A percentile compares a stretch with the other conserved stretches of the same genome.
Conservation (phyloP, 2,888 invertebrate species). For the Pterostichus niger region DNA sequence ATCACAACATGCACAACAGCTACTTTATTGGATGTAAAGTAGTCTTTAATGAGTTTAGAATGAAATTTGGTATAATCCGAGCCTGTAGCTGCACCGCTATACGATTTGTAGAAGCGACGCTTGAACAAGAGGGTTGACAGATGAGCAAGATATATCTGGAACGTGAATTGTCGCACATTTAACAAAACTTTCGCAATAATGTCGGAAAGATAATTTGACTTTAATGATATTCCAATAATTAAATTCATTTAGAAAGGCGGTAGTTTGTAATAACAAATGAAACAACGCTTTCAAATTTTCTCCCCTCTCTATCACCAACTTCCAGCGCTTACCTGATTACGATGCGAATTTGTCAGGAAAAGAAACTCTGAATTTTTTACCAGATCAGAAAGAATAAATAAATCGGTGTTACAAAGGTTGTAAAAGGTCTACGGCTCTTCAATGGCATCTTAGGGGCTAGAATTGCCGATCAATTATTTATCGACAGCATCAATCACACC, state of each 20-base stretch:
- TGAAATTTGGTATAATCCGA: neutral
- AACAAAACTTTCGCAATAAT: slow-evolving; percentile 64
- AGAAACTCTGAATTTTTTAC: slow-evolving; percentile 26
- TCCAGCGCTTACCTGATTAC: slow-evolving; percentile 9
- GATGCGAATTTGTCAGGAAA: slow-evolving; percentile 30
- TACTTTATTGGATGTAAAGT: too few species aligned
- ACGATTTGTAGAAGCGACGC: slow-evolving; percentile 47
- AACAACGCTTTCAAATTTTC: slow-evolving; percentile 22
- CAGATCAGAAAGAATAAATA: slow-evolving; percentile 45
- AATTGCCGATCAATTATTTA: slow-evolving; percentile 61
- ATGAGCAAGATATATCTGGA: slow-evolving; percentile 58
- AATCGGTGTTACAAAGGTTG: slow-evolving; percentile 36
- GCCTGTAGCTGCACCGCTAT: slow-evolving; percentile 3
- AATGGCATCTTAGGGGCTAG: slow-evolving; percentile 34
- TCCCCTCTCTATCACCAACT: neutral
- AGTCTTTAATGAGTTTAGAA: too few species aligned
- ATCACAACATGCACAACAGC: too few species aligned
- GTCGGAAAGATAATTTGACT: slow-evolving; percentile 57
- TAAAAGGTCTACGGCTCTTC: slow-evolving; percentile 13
- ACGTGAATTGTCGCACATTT: slow-evolving; percentile 59
- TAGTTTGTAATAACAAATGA: slow-evolving; percentile 54
- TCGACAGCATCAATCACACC: slow-evolving; percentile 64
- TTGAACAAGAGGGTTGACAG: slow-evolving; percentile 56
- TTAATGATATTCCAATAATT: slow-evolving; percentile 64
- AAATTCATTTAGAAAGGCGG: slow-evolving; percentile 59